Evolutionary conservation across 2,888 invertebrate genomes (phyloP).

Genomic region (Actias luna): DNA sequence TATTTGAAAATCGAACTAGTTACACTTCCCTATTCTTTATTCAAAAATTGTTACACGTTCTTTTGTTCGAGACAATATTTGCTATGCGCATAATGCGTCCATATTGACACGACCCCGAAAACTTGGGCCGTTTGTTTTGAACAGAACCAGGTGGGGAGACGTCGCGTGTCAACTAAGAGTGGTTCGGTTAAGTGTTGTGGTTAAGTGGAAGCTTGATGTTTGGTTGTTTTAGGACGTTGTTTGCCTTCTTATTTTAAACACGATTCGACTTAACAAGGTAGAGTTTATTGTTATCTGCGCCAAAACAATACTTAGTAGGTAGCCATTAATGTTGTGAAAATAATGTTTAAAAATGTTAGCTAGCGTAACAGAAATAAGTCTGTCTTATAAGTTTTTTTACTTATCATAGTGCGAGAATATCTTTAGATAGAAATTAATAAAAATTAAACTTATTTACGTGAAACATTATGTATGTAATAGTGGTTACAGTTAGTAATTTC

Average conservation of each 20-base stretch:
- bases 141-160: conserved; percentile 33
- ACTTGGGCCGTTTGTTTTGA: conserved; percentile 27
- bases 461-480: too few species aligned
- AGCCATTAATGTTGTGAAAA: conserved; percentile 26
- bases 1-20: conserved; percentile 63
- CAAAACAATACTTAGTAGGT: conserved; percentile 41
- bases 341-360: conserved; percentile 16
- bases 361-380: conserved; percentile 4
- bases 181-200: conserved; percentile 70
- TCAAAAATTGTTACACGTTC: conserved; percentile 69
- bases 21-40: conserved; percentile 62
- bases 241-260: conserved; percentile 68
- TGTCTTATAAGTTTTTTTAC: background rate
- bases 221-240: conserved; percentile 76
- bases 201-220: conserved; percentile 75
- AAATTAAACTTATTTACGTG: too few species aligned
- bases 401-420: too few species aligned
- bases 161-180: conserved; percentile 48
- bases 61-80: conserved; percentile 65
- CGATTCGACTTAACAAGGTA: conserved; percentile 69
- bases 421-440: too few species aligned
- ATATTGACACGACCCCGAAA: conserved; percentile 46
- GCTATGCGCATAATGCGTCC: conserved; percentile 56
- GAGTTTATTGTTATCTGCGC: conserved; percentile 62
- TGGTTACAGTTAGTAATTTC: too few species aligned